Conservation (phyloP, 2,888 invertebrate genomes). For the Liopterus haemorrhoidalis region DNA sequence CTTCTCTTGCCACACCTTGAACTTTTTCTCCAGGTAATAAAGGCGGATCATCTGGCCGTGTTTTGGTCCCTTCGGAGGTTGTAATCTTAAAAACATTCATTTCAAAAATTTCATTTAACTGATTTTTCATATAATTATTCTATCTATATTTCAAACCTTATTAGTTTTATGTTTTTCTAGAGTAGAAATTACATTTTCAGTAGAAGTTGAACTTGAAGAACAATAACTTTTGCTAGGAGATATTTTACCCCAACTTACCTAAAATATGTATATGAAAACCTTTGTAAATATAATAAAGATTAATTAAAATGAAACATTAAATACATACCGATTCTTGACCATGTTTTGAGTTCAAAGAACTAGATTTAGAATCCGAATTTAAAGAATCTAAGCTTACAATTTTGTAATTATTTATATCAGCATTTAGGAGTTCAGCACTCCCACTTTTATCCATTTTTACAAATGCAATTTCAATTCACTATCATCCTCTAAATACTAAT, state of each 20-base stretch:
- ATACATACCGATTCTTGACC: constrained; percentile 70
- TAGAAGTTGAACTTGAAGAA: constrained; percentile 58
- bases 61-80: constrained; percentile 37
- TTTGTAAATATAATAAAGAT: constrained; percentile 29
- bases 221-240: constrained; percentile 59
- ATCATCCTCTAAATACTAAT: neutral
- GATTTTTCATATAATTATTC: neutral
- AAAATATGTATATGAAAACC: constrained; percentile 27
- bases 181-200: constrained; percentile 56
- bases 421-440: constrained; percentile 59
- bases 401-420: constrained; percentile 62
- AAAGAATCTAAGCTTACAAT: constrained; percentile 75
- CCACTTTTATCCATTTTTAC: constrained; percentile 58
- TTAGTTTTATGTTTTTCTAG: constrained; percentile 49
- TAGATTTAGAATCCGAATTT: constrained; percentile 79
- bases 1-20: constrained; percentile 82
- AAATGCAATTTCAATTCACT: neutral
- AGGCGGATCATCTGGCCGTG: constrained; percentile 65
- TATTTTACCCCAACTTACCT: constrained; percentile 55
- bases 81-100: constrained; percentile 18
- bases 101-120: constrained; percentile 4
- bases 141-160: constrained; percentile 38
- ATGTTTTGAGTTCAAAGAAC: constrained; percentile 77
- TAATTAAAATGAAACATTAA: constrained; percentile 30
- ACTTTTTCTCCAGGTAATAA: constrained; percentile 83